These are phyloP conservation scores for Urocolius indicus DNA, from an alignment of 2,113 vertebrate genomes.

Conservation along the genomic window DNA sequence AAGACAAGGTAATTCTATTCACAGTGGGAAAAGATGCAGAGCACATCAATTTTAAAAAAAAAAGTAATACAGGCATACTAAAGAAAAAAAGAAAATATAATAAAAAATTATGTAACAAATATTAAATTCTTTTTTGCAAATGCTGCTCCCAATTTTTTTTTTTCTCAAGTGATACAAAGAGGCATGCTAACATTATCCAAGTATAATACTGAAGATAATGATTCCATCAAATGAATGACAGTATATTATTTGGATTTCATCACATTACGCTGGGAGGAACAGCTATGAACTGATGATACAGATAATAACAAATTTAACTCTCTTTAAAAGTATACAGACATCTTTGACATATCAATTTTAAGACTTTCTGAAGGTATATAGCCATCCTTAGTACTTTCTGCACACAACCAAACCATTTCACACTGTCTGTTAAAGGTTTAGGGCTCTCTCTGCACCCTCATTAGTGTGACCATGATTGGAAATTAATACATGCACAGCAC, in stretches of 20 bases:
- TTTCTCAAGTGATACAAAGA: background rate
- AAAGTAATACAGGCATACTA: too few species aligned
- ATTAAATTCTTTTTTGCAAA: background rate
- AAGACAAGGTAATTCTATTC: background rate
- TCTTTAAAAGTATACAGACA: background rate
- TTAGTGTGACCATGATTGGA: background rate
- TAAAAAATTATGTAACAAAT: background rate
- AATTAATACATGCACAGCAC: background rate
- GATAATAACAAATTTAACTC: background rate
- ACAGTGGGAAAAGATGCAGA: background rate
- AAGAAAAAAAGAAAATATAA: background rate
- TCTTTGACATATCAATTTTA: background rate
- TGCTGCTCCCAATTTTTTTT: background rate
- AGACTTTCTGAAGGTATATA: background rate
- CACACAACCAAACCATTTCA: background rate
- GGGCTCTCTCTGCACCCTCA: background rate
- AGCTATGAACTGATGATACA: background rate
- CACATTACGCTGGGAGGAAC: background rate
- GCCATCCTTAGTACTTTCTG: background rate
- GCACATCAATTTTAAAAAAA: background rate
- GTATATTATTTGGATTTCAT: slow-evolving; percentile 11
- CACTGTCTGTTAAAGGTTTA: background rate
- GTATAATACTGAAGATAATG: background rate
- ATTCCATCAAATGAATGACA: slow-evolving; percentile 7
- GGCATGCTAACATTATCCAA: slow-evolving; percentile 13